Evolutionary conservation across 1,140 invertebrate species (phyloP).

Genomic region (Pemphigus obesinymphae): DNA sequence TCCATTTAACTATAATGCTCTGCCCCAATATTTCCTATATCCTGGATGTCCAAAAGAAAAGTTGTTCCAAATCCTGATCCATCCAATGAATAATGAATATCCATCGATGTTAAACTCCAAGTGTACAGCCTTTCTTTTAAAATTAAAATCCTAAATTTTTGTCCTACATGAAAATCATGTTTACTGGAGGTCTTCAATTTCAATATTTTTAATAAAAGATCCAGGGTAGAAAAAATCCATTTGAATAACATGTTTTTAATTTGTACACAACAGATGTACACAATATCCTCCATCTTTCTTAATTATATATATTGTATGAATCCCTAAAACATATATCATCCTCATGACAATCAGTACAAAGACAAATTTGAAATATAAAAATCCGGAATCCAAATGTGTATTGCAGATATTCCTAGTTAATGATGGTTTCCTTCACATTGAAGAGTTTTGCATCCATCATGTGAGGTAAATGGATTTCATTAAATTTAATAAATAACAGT

Average conservation of each 20-base stretch:
- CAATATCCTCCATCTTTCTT: not conserved
- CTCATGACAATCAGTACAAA: not conserved
- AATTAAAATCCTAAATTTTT: not conserved
- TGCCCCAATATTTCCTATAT: not conserved
- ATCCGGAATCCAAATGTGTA: not conserved
- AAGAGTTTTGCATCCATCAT: not conserved
- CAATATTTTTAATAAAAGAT: constrained; percentile 6
- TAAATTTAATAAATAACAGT: not conserved
- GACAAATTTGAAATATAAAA: not conserved
- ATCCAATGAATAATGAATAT: constrained; percentile 22
- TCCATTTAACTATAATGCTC: constrained; percentile 6
- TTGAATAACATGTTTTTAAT: not conserved
- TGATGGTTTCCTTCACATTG: not conserved
- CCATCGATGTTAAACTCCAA: constrained; percentile 1
- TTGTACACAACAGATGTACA: not conserved
- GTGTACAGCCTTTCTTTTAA: not conserved
- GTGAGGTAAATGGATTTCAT: not conserved
- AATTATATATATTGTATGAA: not conserved
- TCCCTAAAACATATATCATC: not conserved
- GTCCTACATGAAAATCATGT: not conserved
- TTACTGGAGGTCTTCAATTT: not conserved
- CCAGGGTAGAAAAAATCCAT: not conserved
- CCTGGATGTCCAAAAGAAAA: not conserved
- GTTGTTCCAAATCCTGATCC: not conserved
- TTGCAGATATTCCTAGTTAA: not conserved